Percentiles rank a stretch among this genome's conserved stretches.
Evolutionary conservation across 2,888 invertebrate genomes (phyloP).

Genomic region (Hanleya hanleyi): DNA sequence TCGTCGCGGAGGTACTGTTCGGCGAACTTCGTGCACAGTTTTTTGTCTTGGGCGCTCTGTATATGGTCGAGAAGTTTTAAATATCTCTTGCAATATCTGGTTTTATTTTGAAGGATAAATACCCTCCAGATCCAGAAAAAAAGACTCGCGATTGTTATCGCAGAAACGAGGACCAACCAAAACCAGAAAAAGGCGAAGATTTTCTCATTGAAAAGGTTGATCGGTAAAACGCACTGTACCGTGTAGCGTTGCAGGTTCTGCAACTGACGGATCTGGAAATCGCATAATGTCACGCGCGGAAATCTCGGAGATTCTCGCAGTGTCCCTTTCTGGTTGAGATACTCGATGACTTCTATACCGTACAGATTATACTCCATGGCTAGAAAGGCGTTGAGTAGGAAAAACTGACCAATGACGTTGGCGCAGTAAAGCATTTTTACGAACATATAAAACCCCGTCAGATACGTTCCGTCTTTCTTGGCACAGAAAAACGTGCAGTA

Average conservation of each 20-base stretch:
- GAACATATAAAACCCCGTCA: conserved; percentile 63
- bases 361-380: conserved; percentile 62
- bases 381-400: conserved; percentile 64
- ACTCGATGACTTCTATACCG: conserved; percentile 60
- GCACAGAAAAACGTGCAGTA: conserved; percentile 59
- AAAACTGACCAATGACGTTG: conserved; percentile 69
- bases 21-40: conserved; percentile 55
- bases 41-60: conserved; percentile 52
- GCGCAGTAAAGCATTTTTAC: conserved; percentile 61
- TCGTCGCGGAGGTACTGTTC: conserved; percentile 61
- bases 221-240: conserved; percentile 63
- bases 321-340: conserved; percentile 41
- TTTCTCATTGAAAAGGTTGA: conserved; percentile 67
- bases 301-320: conserved; percentile 55
- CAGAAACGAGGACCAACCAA: conserved; percentile 57
- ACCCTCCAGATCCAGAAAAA: conserved; percentile 54
- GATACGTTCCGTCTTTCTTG: conserved; percentile 63
- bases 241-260: conserved; percentile 61
- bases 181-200: conserved; percentile 66
- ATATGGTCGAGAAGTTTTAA: conserved; percentile 55
- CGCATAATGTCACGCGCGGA: conserved; percentile 62
- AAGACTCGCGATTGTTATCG: conserved; percentile 49
- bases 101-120: conserved; percentile 48
- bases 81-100: conserved; percentile 56
- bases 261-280: conserved; percentile 62